Evolutionary conservation across 1,140 invertebrate genomes (phyloP).

Genomic region (Drosophila gunungcola): DNA sequence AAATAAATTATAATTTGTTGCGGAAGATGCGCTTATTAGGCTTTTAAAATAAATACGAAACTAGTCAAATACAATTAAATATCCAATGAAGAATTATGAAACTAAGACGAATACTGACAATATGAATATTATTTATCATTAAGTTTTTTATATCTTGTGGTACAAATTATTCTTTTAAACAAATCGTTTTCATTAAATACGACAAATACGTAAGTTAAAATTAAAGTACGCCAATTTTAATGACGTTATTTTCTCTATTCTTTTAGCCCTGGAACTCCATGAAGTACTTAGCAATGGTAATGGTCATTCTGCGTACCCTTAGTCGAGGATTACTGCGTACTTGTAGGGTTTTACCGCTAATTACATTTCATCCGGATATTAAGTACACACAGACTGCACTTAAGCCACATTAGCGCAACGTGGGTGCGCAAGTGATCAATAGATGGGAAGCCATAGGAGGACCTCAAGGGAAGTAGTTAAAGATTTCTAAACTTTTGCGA

Average conservation of each 20-base stretch:
- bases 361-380: constrained; percentile 63
- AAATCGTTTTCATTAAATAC: too few species aligned
- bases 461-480: constrained; percentile 35
- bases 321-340: constrained; percentile 37
- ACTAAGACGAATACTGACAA: too few species aligned
- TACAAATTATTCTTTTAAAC: too few species aligned
- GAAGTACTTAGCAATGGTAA: constrained; percentile 4
- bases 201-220: too few species aligned
- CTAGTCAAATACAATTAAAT: too few species aligned
- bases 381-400: constrained; percentile 42
- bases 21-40: too few species aligned
- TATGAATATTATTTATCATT: too few species aligned
- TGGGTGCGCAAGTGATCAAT: constrained; percentile 24
- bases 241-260: too few species aligned
- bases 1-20: not conserved
- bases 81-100: not conserved
- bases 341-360: constrained; percentile 74
- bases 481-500: constrained; percentile 32
- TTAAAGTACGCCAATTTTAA: too few species aligned
- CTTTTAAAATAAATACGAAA: too few species aligned
- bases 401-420: constrained; percentile 44
- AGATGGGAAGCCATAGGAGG: constrained; percentile 30
- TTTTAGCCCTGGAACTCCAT: not conserved
- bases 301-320: constrained; percentile 25
- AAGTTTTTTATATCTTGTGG: too few species aligned